phyloP scores from a whole-genome alignment of 2,113 vertebrate genomes.

The Channa argus region DNA sequence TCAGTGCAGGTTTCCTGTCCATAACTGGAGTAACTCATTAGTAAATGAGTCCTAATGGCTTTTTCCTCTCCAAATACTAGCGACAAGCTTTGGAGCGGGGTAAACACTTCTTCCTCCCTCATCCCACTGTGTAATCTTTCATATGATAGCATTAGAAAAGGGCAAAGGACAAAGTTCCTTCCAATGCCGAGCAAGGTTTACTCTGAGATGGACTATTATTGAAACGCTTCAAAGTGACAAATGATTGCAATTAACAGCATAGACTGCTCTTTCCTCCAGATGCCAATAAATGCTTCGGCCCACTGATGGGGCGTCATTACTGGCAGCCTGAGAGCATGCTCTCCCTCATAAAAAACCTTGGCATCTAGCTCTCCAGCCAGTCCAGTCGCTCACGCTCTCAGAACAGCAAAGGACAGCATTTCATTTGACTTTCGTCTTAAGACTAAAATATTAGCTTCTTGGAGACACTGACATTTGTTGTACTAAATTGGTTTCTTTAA shows the following conservation, averaged over 20 bases:
- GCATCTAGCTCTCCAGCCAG: slow-evolving; percentile 19
- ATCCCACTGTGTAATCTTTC: slow-evolving; percentile 39
- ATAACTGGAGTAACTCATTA: slow-evolving; percentile 6
- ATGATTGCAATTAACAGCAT: slow-evolving; percentile 59
- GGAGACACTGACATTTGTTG: neutral
- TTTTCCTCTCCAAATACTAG: neutral
- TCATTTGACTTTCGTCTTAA: slow-evolving; percentile 4
- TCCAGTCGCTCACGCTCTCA: slow-evolving; percentile 36
- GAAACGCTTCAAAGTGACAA: slow-evolving; percentile 55
- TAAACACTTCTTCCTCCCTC: slow-evolving; percentile 7
- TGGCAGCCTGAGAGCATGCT: slow-evolving; percentile 17
- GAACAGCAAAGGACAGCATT: slow-evolving; percentile 32
- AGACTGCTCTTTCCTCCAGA: slow-evolving; percentile 42
- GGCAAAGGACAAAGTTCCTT: slow-evolving; percentile 21
- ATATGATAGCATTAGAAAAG: slow-evolving; percentile 31
- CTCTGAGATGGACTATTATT: slow-evolving; percentile 34
- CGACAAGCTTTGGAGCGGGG: slow-evolving; percentile 6
- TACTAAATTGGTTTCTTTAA: neutral
- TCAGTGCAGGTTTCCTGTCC: neutral
- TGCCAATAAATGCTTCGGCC: slow-evolving; percentile 45
- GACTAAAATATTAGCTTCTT: slow-evolving; percentile 9
- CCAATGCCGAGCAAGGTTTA: slow-evolving; percentile 21
- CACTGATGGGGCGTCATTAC: slow-evolving; percentile 62
- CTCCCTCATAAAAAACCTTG: slow-evolving; percentile 55
- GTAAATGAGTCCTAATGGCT: slow-evolving; percentile 29